phyloP scores from a whole-genome alignment of 2,113 vertebrate species.

The Cephalopholis sonnerati region DNA sequence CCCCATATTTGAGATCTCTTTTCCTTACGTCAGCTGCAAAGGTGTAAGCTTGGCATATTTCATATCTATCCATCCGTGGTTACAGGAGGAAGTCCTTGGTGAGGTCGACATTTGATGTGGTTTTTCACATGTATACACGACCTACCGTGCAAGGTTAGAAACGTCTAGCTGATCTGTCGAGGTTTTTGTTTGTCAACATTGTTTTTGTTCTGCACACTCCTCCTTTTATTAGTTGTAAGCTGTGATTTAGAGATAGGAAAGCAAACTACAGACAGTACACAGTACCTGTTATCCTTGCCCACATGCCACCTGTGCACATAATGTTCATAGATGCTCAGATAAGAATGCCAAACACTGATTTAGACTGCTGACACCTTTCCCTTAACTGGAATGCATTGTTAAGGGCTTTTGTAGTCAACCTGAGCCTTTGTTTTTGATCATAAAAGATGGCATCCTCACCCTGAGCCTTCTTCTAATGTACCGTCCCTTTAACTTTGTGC shows the following conservation, averaged over 20 bases:
- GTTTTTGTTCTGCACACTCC: not conserved
- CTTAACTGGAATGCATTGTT: not conserved
- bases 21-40: not conserved
- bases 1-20: not conserved
- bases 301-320: slow-evolving; percentile 13
- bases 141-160: not conserved
- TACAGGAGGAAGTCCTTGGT: not conserved
- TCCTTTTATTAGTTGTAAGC: not conserved
- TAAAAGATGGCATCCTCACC: not conserved
- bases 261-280: not conserved
- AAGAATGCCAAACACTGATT: not conserved
- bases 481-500: not conserved
- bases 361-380: not conserved
- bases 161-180: not conserved
- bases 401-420: not conserved
- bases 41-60: not conserved
- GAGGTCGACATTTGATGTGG: slow-evolving; percentile 43
- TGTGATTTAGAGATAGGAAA: slow-evolving; percentile 12
- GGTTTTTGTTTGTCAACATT: not conserved
- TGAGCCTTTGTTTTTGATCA: not conserved
- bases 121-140: slow-evolving; percentile 13
- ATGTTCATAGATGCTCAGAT: not conserved
- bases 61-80: slow-evolving; percentile 7
- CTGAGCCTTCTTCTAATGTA: too few relatives aligned
- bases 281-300: not conserved